Conservation (phyloP, 2,113 vertebrate species). For the Apaloderma vittatum region DNA sequence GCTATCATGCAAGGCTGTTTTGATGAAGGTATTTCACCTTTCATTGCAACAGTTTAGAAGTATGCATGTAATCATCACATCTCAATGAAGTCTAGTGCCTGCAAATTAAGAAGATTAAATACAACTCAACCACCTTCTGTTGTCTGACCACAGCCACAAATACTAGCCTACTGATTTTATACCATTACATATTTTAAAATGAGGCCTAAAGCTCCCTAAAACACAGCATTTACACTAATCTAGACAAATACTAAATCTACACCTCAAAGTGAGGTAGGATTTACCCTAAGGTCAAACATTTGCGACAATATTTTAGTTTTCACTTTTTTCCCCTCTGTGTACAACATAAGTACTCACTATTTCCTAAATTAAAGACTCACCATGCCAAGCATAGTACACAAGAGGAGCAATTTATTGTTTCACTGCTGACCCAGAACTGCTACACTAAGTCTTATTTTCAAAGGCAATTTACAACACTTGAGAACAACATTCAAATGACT, state of each 20-base stretch:
- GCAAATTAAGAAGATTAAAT: background rate
- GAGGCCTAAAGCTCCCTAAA: background rate
- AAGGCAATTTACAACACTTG: background rate
- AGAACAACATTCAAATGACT: background rate
- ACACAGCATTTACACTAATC: background rate
- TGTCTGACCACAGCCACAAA: background rate
- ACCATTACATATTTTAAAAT: background rate
- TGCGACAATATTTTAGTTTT: background rate
- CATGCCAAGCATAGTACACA: background rate
- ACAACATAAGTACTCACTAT: background rate
- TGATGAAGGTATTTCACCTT: background rate
- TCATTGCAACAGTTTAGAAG: background rate
- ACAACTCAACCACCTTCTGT: background rate
- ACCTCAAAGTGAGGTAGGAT: background rate
- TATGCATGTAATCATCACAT: background rate
- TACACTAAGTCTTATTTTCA: background rate
- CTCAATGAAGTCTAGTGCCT: background rate
- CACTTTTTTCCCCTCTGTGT: too few species aligned
- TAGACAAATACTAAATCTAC: background rate
- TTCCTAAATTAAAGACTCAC: background rate
- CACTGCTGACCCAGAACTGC: background rate
- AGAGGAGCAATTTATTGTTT: background rate
- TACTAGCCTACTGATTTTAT: background rate
- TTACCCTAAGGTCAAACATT: background rate
- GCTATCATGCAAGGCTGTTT: fast-evolving